These are phyloP conservation scores for Drosophila tristis DNA, from an alignment of 1,140 invertebrate species.

Conservation along the genomic window DNA sequence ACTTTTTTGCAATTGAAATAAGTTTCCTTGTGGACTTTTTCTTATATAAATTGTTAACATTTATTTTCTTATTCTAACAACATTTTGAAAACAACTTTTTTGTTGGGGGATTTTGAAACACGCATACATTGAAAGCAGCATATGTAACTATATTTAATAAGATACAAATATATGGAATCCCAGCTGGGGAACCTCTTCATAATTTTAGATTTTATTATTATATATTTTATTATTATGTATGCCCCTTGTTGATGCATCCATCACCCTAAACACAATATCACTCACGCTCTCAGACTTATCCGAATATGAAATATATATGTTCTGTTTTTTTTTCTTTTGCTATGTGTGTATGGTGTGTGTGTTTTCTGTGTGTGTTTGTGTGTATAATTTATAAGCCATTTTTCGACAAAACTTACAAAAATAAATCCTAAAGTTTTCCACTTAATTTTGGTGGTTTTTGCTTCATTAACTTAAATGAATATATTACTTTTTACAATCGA, in stretches of 20 bases:
- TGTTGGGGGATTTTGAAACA: slow-evolving; percentile 48
- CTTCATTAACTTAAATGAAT: slow-evolving; percentile 40
- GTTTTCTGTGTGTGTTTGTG: slow-evolving; percentile 22
- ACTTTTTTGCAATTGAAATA: slow-evolving; percentile 39
- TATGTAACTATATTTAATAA: slow-evolving; percentile 31
- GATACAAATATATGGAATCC: slow-evolving; percentile 49
- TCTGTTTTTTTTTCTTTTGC: slow-evolving; percentile 13
- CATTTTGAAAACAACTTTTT: slow-evolving; percentile 44
- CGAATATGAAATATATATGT: slow-evolving; percentile 74
- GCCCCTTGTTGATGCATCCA: slow-evolving; percentile 67
- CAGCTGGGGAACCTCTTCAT: slow-evolving; percentile 2
- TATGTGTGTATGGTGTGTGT: slow-evolving; percentile 28
- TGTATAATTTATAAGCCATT: slow-evolving; percentile 23
- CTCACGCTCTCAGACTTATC: slow-evolving; percentile 84
- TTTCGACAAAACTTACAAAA: slow-evolving; percentile 25
- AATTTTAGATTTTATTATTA: slow-evolving; percentile 29
- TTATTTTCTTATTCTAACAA: slow-evolving; percentile 67
- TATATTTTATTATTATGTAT: slow-evolving; percentile 44
- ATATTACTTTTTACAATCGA: slow-evolving; percentile 41
- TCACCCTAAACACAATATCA: slow-evolving; percentile 84
- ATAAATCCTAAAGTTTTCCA: slow-evolving; percentile 11
- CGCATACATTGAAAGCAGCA: slow-evolving; percentile 52
- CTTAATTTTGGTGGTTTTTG: slow-evolving; percentile 3
- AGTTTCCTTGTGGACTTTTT: slow-evolving; percentile 34
- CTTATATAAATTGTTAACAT: slow-evolving; percentile 61